Evolutionary conservation across 2,888 invertebrate genomes (phyloP).

Genomic region (Parnassius apollo): DNA sequence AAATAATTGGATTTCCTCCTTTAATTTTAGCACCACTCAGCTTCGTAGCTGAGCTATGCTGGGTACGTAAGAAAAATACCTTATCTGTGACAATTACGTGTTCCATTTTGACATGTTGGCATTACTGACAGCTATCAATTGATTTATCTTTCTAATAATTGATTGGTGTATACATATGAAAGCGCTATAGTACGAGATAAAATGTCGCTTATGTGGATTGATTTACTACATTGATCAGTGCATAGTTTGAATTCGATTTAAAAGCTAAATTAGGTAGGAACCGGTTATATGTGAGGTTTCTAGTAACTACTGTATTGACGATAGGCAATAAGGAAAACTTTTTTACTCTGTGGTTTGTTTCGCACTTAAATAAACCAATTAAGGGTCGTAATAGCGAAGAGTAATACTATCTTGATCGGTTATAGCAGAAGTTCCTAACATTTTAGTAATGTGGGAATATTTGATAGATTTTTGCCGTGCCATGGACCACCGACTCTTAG

Average conservation of each 20-base stretch:
- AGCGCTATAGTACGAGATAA: slow-evolving; percentile 18
- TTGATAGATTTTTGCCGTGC: too few relatives aligned
- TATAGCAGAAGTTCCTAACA: slow-evolving; percentile 1
- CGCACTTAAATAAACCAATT: slow-evolving; percentile 25
- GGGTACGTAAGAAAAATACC: slow-evolving; percentile 1
- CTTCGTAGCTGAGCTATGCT: not conserved
- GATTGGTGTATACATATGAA: slow-evolving; percentile 28
- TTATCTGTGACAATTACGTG: slow-evolving; percentile 24
- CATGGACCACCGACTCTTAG: too few relatives aligned
- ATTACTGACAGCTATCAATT: slow-evolving; percentile 27
- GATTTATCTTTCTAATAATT: slow-evolving; percentile 28
- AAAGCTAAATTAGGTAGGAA: slow-evolving; percentile 22
- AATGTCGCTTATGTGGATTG: slow-evolving; percentile 9
- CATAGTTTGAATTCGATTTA: slow-evolving; percentile 24
- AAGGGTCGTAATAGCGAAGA: slow-evolving; percentile 18
- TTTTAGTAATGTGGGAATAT: not conserved
- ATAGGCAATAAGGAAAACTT: slow-evolving; percentile 11
- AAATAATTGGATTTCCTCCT: too few relatives aligned
- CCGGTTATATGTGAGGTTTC: slow-evolving; percentile 5
- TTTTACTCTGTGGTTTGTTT: slow-evolving; percentile 16
- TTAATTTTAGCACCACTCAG: too few relatives aligned
- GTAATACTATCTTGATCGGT: slow-evolving; percentile 23
- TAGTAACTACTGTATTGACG: slow-evolving; percentile 1
- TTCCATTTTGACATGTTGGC: slow-evolving; percentile 28
- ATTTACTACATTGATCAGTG: slow-evolving; percentile 19